Evolutionary conservation across 1,140 invertebrate species (phyloP), one percentile per base, ranked within the genome.

Genomic region (Microplitis demolitor): DNA sequence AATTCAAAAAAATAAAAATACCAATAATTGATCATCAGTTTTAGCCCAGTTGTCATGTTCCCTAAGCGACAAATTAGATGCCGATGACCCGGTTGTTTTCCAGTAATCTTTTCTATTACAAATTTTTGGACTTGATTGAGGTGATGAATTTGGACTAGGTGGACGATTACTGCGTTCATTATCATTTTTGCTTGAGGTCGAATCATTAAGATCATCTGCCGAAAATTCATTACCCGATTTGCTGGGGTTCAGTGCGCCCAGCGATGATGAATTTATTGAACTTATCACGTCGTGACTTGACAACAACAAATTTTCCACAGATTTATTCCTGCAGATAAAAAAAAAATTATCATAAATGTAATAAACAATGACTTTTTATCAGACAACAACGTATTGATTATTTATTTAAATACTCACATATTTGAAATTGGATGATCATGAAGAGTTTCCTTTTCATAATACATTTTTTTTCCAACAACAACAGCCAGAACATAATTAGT

Each of bases 261-360:
- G 74, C 4, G 80, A 82, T 1, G 85, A 82, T 4, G 85, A 87
- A 73, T 81, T 88, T 76, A 87, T 87, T 63, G 84, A 87, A 69
- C 73, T 84, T 11, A 91, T 90, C 45, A 90, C 90, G 82, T 91
- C 91, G 77, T 91, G 90, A 70, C 90, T 91, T 60, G 90, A 90
- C 78, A 90, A 87, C 61, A 91, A 83, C 50, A 91, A 80, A 80
- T 91, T 91, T 81, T 92, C 91, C 81, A 91, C 90, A 35, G 91
- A 91, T 80, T 91, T 91, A 82, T 90, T 88, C 90, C 91, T 92
- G 78, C 66, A 78, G 78, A 45, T 13, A 66, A 14, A 14, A 50
- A 61, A 61, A 61, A 51, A 37, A n/a, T 51, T 34, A 34, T 51
- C 11, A 68, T n/a, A 60, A 67, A 3, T 39, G 33, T 45, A 58